These are phyloP conservation scores for Pionites leucogaster DNA, from an alignment of 2,113 vertebrate species.

Conservation along the genomic window DNA sequence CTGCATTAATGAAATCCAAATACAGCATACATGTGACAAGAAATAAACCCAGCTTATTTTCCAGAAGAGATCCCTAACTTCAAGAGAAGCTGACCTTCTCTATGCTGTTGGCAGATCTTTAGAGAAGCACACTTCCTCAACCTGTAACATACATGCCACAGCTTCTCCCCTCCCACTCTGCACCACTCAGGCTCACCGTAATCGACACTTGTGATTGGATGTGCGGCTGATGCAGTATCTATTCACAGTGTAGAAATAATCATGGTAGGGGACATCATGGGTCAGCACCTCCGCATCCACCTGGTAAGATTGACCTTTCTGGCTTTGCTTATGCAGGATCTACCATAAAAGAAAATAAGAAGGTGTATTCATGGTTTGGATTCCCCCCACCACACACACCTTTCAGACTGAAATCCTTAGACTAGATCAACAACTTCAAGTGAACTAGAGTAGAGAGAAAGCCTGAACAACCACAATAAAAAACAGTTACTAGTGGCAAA, in stretches of 20 bases:
- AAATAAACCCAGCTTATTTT: background rate
- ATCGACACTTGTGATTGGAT: slow-evolving; percentile 88
- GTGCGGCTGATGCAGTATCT: slow-evolving; percentile 86
- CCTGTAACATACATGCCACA: rapidly evolving
- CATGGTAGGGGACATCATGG: slow-evolving; percentile 95
- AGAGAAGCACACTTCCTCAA: background rate
- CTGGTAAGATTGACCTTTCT: slow-evolving; percentile 86
- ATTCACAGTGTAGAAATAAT: slow-evolving; percentile 95
- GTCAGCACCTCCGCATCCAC: slow-evolving; percentile 90
- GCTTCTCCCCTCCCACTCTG: background rate
- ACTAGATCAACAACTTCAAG: background rate
- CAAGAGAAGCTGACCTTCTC: background rate
- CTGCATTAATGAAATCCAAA: background rate
- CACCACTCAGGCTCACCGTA: slow-evolving; percentile 77
- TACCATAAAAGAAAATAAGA: slow-evolving; percentile 46
- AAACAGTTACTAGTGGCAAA: background rate
- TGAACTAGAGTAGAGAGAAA: background rate
- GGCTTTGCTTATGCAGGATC: slow-evolving; percentile 89
- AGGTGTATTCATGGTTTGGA: background rate
- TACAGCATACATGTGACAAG: background rate
- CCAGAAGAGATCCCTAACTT: background rate
- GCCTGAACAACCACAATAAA: background rate
- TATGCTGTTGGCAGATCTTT: background rate
- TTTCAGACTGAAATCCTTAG: background rate
- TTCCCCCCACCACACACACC: rapidly evolving